These are phyloP conservation scores for Macaria notata DNA, from an alignment of 2,888 invertebrate genomes.

Conservation along the genomic window DNA sequence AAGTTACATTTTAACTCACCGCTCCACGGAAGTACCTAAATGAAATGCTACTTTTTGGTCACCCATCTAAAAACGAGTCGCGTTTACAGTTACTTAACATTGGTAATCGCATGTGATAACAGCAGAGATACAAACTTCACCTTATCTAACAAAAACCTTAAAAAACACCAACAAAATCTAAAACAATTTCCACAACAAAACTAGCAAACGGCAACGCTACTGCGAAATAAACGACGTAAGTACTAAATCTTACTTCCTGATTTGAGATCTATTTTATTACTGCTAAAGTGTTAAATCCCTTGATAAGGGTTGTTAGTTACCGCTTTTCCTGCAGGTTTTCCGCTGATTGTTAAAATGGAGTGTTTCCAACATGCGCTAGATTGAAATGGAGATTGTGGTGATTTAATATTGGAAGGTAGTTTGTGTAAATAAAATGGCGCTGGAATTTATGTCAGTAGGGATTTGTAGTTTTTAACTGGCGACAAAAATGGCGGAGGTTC, in stretches of 20 bases:
- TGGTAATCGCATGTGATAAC: too few relatives aligned
- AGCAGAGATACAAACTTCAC: too few relatives aligned
- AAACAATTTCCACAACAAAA: not conserved
- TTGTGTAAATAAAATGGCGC: slow-evolving; percentile 26
- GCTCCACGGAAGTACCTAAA: too few relatives aligned
- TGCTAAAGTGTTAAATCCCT: slow-evolving; percentile 40
- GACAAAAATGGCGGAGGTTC: too few relatives aligned
- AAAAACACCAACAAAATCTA: not conserved
- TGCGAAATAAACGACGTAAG: slow-evolving; percentile 7
- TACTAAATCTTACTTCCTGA: slow-evolving; percentile 26
- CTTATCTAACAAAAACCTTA: too few relatives aligned
- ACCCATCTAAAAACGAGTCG: too few relatives aligned
- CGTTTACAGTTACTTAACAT: too few relatives aligned
- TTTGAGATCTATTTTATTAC: slow-evolving; percentile 27
- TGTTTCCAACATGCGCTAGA: slow-evolving; percentile 35
- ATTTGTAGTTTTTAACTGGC: too few relatives aligned
- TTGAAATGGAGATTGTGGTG: slow-evolving; percentile 33
- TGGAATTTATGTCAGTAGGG: too few relatives aligned
- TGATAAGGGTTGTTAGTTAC: slow-evolving; percentile 37
- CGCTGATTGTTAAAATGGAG: slow-evolving; percentile 39
- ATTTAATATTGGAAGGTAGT: slow-evolving; percentile 29
- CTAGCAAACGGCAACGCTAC: slow-evolving; percentile 2
- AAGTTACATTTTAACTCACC: too few relatives aligned
- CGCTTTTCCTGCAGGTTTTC: slow-evolving; percentile 37
- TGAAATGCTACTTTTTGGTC: too few relatives aligned